Evolutionary conservation across 1,140 invertebrate genomes (phyloP), one percentile per base, ranked within the genome.

Genomic region (Penaeus vannamei): DNA sequence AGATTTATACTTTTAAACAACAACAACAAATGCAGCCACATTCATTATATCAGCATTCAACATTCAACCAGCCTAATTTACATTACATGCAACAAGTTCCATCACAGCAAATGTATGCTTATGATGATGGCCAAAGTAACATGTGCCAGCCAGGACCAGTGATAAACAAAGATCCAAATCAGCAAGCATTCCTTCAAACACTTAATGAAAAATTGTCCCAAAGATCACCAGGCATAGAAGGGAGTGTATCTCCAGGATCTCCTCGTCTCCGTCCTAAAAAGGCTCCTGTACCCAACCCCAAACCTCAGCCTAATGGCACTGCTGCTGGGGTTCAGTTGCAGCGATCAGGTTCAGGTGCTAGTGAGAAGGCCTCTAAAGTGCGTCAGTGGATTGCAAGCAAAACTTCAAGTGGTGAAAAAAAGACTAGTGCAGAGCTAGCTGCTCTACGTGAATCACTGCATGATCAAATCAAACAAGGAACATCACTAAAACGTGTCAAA

Each of bases 401-500:
- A n/a, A 92, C 94, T 0, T 93, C 94, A 22, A 92, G 87, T 60
- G 86, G 69, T 77, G 86, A 88, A n/a, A 88, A 88, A 36, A 88
- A 89, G 66, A 83, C 79, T 29, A 85, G 61, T 60, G 87, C 94
- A 22, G 95, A 95, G 92, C 94, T 94, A 2, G 90, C 93, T 0
- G 92, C 94, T 79, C 94, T 94, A n/a, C 93, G 95, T 60, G 95
- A 95, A 89, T 95, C 95, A 5, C 93, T 98, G 1, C 97, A 98
- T 97, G 97, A 98, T 94, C 97, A 98, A 92, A 98, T 98, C 76
- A 96, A 97, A 92, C 94, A 96, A 69, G 97, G 97, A 46, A 97
- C 96, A 3, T 95, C 95, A 8, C 93, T 98, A 81, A 95, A 94
- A 72, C 95, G 96, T 91, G 96, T 95, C 90, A 95, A 94, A 92